A percentile compares a stretch with the other conserved stretches of the same genome.
These are phyloP conservation scores for Alviniconcha marisindica DNA, from an alignment of 1,140 invertebrate species.

Conservation along the genomic window DNA sequence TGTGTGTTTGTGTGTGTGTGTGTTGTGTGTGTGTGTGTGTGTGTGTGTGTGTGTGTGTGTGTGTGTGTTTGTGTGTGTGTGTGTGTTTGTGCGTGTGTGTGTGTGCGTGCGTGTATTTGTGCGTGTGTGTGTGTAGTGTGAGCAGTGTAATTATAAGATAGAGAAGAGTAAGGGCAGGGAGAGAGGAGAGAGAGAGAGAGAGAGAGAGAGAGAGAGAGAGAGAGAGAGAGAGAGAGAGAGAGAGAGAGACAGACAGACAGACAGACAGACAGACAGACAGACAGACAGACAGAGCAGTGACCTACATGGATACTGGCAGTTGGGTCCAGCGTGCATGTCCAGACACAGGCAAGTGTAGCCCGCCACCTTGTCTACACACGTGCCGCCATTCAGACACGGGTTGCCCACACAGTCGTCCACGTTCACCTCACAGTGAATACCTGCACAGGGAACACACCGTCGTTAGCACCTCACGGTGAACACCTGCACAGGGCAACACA, in stretches of 20 bases:
- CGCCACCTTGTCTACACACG: conserved; percentile 56
- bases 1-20: no score
- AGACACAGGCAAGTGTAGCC: conserved; percentile 59
- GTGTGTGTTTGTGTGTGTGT: no score
- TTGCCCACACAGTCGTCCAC: conserved; percentile 51
- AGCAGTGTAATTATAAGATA: no score
- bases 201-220: not conserved
- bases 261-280: conserved; percentile 12
- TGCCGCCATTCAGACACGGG: conserved; percentile 53
- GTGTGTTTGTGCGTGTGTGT: no score
- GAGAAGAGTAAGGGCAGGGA: no score
- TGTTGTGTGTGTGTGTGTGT: no score
- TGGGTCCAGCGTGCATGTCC: conserved; percentile 54
- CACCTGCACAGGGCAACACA: not conserved
- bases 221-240: not conserved
- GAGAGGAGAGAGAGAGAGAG: not conserved
- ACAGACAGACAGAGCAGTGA: not conserved
- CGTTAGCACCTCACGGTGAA: not conserved
- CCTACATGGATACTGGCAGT: conserved; percentile 59
- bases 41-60: no score
- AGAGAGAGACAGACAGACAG: no score
- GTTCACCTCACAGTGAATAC: conserved; percentile 56
- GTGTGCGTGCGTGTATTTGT: no score
- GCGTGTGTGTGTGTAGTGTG: no score
- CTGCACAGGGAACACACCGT: conserved; percentile 24